Evolutionary conservation across 2,888 invertebrate species (phyloP), one percentile per base, ranked within the genome.

Genomic region (Nymphalis c-album): DNA sequence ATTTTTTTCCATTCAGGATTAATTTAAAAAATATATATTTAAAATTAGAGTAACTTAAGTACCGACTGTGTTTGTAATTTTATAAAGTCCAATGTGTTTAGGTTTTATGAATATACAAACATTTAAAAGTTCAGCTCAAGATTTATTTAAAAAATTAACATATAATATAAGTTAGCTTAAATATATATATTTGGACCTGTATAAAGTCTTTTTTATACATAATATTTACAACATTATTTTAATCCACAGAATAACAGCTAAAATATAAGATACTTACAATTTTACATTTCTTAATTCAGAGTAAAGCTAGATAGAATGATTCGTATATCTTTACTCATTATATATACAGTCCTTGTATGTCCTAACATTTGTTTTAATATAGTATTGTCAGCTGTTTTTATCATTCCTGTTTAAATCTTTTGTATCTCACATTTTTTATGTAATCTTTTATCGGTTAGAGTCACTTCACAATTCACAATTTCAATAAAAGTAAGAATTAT

Each of bases 351-450:
- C 74, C 75, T 77, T 74, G 72, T 76, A 75, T 77, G 80, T 73
- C 80, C 85, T 88, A 86, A 80, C 85, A 81, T 85, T 85, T 77
- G 87, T 82, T 85, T 85, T 86, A 90, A 83, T 83, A 81, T 92
- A 91, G 88, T 92, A 92, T 92, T 92, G 91, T 92, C 91, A 86
- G 89, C 87, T 89, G 90, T 83, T 90, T 55, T 88, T 85, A 82
- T 87, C 87, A 84, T 87, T 88, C 83, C 85, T 87, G 87, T 86
- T 82, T 68, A 64, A 60, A 60, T 50, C 35, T 66, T 57, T 53
- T 45, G 31, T 18, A 58, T 67, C 63, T 84, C 76, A 78, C 78
- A 81, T 82, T 79, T 80, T n/a, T 80, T 79, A 81, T 77, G 71
- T 75, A 73, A 66, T 78, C 73, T 77, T 20, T 61, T 18, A 60